Evolutionary conservation across 2,113 vertebrate genomes (phyloP), one percentile per base, ranked within the genome.

Genomic region (Lepus europaeus): DNA sequence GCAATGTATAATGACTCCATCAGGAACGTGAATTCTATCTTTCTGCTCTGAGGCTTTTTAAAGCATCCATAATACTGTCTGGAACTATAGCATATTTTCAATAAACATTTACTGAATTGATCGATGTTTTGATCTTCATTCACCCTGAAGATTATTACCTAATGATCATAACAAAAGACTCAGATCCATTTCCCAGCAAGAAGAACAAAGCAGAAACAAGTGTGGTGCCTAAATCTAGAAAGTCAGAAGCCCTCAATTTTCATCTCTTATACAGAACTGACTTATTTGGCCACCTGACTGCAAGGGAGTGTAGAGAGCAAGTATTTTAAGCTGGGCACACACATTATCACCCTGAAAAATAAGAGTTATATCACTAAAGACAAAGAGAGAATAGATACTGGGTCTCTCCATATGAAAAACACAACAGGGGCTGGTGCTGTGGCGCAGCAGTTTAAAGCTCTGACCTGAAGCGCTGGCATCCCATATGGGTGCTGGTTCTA

Each of bases 261-360:
- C 78, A 88, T 90, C 74, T 87, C 73, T 61, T 27, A 20, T 81
- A 45, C 77, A 90, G 78, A 90, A 87, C 53, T 85, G 89, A 93
- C 53, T 94, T 73, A 81, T 68, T 85, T 77, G 83, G 63, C 66
- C 73, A 87, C 90, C 82, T 80, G 51, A 87, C 61, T 84, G 51
- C 49, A 85, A 91, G 87, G 61, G 87, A 95, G 84, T 85, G 88
- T 64, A 53, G 87, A 85, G n/a, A 97, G 51, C 80, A 81, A 89
- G n/a, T 94, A 93, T 91, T 96, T 95, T 95, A 78, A 91, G 82
- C n/a, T 78, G 39, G 4, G 20, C 27, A 82, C 63, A 89, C 27
- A 82, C 63, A 89, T 73, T 95, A 77, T 88, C 69, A 51, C 45
- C 27, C 45, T 76, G 51, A 51, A 88, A 76, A 53, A 27, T 0